Evolutionary conservation across 1,140 invertebrate genomes (phyloP).

Genomic region (Apolygus lucorum): DNA sequence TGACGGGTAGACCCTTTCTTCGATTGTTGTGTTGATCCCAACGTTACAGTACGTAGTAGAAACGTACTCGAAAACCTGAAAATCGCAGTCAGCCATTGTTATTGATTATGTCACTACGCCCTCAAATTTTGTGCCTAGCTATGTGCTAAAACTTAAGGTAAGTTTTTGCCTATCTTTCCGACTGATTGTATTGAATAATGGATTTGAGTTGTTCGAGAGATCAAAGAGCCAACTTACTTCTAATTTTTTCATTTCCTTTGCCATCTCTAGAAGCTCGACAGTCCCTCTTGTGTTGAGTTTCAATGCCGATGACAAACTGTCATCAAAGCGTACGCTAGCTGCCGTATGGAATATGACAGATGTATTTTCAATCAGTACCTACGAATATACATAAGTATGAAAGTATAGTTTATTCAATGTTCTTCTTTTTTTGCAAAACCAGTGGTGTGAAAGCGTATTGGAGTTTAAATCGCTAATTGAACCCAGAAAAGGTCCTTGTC

Average conservation of each 20-base stretch:
- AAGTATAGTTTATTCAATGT: no score
- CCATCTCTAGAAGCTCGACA: background rate
- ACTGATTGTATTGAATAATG: no score
- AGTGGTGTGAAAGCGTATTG: no score
- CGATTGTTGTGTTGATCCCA: conserved; percentile 51
- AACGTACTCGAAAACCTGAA: conserved; percentile 67
- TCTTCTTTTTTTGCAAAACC: no score
- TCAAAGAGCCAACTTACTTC: background rate
- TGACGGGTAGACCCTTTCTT: conserved; percentile 62
- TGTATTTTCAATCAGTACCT: background rate
- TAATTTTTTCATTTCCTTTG: background rate
- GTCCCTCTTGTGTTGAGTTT: background rate
- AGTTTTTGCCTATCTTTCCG: no score
- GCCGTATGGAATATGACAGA: background rate
- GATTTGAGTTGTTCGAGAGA: no score
- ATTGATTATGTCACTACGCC: no score
- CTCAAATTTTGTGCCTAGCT: background rate
- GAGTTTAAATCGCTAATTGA: no score
- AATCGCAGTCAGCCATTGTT: no score
- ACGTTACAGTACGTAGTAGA: conserved; percentile 83
- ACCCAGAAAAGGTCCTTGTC: no score
- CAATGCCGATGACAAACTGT: background rate
- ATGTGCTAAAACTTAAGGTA: background rate
- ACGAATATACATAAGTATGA: no score
- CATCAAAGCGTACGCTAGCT: background rate